Base-by-base conservation (phyloP, 2,797 vertebrate species). In the Melanotaenia nigrans region DNA sequence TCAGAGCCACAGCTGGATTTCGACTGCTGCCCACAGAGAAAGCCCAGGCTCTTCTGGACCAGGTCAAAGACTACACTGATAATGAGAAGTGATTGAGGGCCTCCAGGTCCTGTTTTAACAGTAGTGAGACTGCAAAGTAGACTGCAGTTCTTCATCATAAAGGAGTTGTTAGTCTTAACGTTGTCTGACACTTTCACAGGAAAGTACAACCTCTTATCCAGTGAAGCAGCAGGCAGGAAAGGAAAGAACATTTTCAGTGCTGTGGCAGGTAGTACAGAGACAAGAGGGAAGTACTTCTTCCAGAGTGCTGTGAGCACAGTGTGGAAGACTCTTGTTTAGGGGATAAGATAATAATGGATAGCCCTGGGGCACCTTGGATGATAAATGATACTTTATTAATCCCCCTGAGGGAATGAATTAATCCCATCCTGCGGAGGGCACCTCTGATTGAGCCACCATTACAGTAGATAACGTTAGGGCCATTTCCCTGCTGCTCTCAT, bases 1-100 rank as follows among this genome's bases (percentile, higher is more conserved):
- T 99, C 82, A 96, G 95, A 92, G 98, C 98, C 66, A 99, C 98
- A 0, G 97, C 97, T 2, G 98, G 98, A 68, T 93, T 99, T 20
- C 92, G 97, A 35, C 93, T 99, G 71, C 93, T 99, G 68, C 87
- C 95, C 0, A 82, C 92, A 25, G 91, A 94, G 63, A 97, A 97
- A 90, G 96, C 98, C 55, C 93, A 94, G 77, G 92, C 94, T 74
- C 94, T 99, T 47, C 92, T 99, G 65, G 85, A 92, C 9, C 93
- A 97, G 96, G 97, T 98, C 55, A 65, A 24, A 12, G 5, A 53
- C 9, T 20, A 20, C 4, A 35, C 1, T 1, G 1, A n/a, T 11
- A 30, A 3, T 0, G 40, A 68, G 70, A 40, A 4, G 1, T 12
- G 14, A 24, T 38, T 55, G 35, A 64, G 55, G 59, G 20, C 49